These are phyloP conservation scores for Melikaiella ostensackeni DNA, from an alignment of 2,888 invertebrate species.

Conservation along the genomic window DNA sequence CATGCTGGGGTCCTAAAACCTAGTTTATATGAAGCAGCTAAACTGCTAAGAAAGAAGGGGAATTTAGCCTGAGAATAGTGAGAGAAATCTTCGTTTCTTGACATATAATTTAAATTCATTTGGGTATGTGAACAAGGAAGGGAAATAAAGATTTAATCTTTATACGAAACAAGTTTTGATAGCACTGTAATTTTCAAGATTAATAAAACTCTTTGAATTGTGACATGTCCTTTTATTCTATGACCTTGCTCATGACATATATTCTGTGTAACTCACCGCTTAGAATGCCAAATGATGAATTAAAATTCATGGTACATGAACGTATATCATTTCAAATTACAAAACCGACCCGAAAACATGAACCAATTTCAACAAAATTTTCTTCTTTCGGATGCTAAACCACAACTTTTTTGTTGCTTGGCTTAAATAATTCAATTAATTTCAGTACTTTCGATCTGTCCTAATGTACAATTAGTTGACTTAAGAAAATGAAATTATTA, in stretches of 20 bases:
- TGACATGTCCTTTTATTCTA: not conserved
- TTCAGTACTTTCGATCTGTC: too few species aligned
- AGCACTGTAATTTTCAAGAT: not conserved
- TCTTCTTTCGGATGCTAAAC: too few species aligned
- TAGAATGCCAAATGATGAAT: not conserved
- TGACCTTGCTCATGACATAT: constrained; percentile 1
- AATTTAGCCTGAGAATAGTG: not conserved
- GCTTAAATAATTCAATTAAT: too few species aligned
- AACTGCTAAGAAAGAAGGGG: not conserved
- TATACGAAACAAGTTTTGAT: not conserved
- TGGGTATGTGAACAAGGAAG: not conserved
- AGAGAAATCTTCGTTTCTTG: not conserved
- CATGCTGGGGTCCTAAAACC: not conserved
- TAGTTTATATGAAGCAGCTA: not conserved
- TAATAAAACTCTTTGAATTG: not conserved
- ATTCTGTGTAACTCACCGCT: not conserved
- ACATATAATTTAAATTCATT: not conserved
- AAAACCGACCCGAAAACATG: too few species aligned
- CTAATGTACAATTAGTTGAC: too few species aligned
- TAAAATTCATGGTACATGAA: not conserved
- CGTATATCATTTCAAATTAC: too few species aligned
- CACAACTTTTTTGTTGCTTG: too few species aligned
- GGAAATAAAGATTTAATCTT: not conserved
- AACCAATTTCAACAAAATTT: too few species aligned
- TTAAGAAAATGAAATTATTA: too few species aligned